A percentile compares a stretch with the other conserved stretches of the same genome.
These are phyloP conservation scores for Crossocerus cetratus DNA, from an alignment of 2,888 invertebrate genomes.

Conservation along the genomic window DNA sequence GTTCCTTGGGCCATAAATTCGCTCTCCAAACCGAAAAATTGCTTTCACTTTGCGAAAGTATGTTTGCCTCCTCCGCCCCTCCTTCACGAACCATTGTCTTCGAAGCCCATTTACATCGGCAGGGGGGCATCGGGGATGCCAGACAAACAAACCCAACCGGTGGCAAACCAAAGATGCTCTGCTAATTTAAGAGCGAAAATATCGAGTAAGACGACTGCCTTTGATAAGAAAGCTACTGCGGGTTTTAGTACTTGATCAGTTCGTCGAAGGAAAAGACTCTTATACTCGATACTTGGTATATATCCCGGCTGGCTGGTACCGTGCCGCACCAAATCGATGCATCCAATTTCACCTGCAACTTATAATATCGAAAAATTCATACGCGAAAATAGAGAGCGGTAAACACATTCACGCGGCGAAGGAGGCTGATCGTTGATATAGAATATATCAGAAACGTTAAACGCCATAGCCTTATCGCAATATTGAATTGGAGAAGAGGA, in stretches of 20 bases:
- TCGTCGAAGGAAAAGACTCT: no score
- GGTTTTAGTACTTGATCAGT: no score
- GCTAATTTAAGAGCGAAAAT: no score
- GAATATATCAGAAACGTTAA: slow-evolving; percentile 46
- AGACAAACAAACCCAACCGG: no score
- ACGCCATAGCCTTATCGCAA: slow-evolving; percentile 29
- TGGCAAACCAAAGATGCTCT: no score
- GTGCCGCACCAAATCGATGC: slow-evolving; percentile 45
- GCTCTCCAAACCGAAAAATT: slow-evolving; percentile 17
- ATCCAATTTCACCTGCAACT: slow-evolving; percentile 54
- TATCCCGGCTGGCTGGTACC: slow-evolving; percentile 11
- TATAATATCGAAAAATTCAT: slow-evolving; percentile 44
- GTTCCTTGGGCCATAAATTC: neutral
- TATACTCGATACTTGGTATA: slow-evolving; percentile 1
- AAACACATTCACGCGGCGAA: slow-evolving; percentile 16
- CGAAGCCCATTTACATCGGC: neutral
- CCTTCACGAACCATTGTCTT: no score
- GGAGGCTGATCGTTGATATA: slow-evolving; percentile 1
- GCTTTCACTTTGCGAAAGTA: no score
- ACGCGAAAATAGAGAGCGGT: slow-evolving; percentile 28
- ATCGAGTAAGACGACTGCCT: no score
- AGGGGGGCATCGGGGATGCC: neutral
- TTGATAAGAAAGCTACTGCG: no score
- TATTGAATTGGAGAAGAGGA: slow-evolving; percentile 16
- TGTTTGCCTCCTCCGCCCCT: no score